These are phyloP conservation scores for Proteles cristata DNA, from an alignment of 2,113 vertebrate species.

Conservation along the genomic window DNA sequence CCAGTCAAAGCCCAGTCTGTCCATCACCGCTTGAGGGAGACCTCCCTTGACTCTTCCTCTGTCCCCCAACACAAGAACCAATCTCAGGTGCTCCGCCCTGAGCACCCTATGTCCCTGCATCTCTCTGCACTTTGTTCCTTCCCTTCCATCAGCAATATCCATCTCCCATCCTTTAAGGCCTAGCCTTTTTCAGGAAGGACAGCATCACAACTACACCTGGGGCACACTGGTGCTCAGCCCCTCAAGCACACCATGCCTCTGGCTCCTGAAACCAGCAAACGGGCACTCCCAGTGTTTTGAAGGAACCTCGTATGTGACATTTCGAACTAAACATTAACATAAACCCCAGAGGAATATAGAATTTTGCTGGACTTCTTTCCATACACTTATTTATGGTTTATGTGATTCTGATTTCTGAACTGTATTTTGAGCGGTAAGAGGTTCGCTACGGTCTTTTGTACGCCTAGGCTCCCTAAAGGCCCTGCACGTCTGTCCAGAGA, in stretches of 20 bases:
- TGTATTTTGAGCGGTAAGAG: background rate
- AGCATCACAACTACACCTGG: background rate
- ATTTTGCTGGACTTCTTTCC: background rate
- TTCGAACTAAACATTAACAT: constrained; percentile 15
- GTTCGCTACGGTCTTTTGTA: background rate
- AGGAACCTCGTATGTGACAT: background rate
- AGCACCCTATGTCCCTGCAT: background rate
- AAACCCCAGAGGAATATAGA: background rate
- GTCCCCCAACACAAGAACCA: background rate
- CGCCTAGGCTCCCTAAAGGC: background rate
- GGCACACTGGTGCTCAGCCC: background rate
- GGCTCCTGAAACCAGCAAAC: background rate
- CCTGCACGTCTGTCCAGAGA: background rate
- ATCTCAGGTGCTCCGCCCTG: background rate
- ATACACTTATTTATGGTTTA: background rate
- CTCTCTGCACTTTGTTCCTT: background rate
- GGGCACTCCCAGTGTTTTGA: background rate
- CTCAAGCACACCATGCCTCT: background rate
- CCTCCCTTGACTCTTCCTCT: background rate
- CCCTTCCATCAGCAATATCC: background rate
- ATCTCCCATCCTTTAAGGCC: background rate
- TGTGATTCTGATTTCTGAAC: background rate
- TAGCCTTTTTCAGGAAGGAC: background rate
- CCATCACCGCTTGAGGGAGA: background rate
- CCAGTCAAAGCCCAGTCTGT: background rate